Evolutionary conservation across 1,140 invertebrate species (phyloP), one percentile per base, ranked within the genome.

Genomic region (Nylanderia fulva): DNA sequence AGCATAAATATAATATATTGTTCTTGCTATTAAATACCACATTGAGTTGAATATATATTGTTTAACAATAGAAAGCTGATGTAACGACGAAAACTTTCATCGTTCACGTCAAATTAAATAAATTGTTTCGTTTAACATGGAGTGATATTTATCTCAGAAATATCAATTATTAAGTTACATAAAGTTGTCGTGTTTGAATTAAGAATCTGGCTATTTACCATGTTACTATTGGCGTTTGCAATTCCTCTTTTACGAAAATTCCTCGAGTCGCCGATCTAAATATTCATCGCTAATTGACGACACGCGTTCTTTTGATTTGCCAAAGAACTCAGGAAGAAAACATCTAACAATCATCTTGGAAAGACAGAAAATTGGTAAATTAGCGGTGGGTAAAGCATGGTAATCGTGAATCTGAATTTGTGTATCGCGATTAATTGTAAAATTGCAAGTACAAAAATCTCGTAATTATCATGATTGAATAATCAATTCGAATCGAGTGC

Each of bases 181-280:
- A 72, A 82, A 82, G 52, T 82, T 72, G 54, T 54, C 24, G 66
- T 36, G 68, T 82, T 80, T 72, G 60, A 82, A 82, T 58, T 72
- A 82, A 82, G 66, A 42, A 71, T 27, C 27, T 56, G 52, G 13
- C 36, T 82, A 80, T 85, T 68, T 80, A 82, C 45, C 27, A 52
- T 68, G 48, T 45, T 21, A 9, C 39, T 58, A 56, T 27, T 69
- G 39, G 63, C 36, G 21, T 61, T 80, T 58, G 24, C 36, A 42
- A 8, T 71, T 58, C 5, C 13, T 7, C 6, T 42, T 58, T 68
- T 36, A 15, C 48, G 76, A 54, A 42, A 79, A 39, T 15, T 9
- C 21, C 76, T 36, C 15, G 33, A n/a, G 11, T 52, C 42, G 1
- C n/a, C 13, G 29, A 21, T 15, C 9, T 39, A 77, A 54, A 3